Evolutionary conservation across 2,113 vertebrate species (phyloP), one percentile per base, ranked within the genome.

Genomic region (Struthio camelus): DNA sequence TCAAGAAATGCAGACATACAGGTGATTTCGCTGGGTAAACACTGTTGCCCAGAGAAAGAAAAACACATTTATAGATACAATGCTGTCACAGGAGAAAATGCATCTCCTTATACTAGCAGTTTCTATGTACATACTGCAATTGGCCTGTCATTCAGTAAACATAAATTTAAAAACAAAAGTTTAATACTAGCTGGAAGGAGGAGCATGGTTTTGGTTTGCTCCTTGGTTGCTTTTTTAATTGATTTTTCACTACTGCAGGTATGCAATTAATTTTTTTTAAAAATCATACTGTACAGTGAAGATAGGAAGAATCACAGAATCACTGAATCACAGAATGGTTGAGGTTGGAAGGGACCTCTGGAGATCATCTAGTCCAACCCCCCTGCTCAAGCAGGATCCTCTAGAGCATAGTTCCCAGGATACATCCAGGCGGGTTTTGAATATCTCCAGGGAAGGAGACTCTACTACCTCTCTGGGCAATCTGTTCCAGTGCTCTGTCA

Each of bases 141-240:
- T 84, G 61, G 38, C 59, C 56, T 86, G 59, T 59, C 32, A 30
- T 75, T 51, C 36, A 53, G 6, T 38, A 67, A 56, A 93, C 67
- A 69, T 40, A 73, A 40, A 40, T 48, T 38, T 14, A 17, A 67
- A 91, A 61, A 24, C 17, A 85, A 71, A 85, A 14, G 23, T 80
- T 64, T 70, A 67, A 79, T 94, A 71, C 42, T 59, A 6, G 24
- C 59, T 92, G 48, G 61, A 80, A 87, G 78, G 56, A 83, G 19
- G 38, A 77, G 67, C 34, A 84, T 61, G 11, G 0, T 56, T 89
- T 87, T 89, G 3, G 23, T 87, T 94, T 94, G 17, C 30, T 87
- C 11, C 34, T 91, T 94, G 62, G 54, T 91, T 94, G 64, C 67
- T 93, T 92, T 82, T 78, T 16, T 79, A 92, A 75, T 65, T 61